Base-by-base conservation (phyloP, 2,113 vertebrate genomes). In the Muscicapa adusta region DNA sequence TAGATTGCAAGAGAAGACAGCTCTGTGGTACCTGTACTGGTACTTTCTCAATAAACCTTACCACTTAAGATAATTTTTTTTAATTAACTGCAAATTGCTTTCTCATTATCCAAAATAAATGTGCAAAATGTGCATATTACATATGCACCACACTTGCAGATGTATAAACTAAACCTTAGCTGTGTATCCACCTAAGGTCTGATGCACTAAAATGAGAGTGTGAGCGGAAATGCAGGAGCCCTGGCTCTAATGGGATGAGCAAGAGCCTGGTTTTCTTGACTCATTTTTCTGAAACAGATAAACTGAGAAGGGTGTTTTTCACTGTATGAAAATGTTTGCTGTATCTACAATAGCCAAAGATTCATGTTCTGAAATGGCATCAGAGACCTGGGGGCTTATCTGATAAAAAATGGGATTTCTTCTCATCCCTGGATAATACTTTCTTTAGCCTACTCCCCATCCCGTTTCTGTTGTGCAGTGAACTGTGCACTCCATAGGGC, bases 371-470 rank as follows among this genome's bases (percentile, higher is more conserved):
- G 60, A 96, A 94, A 85, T 71, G 67, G 77, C 88, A 85, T 85
- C 63, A 74, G 85, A 94, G 91, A 96, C 63, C 56, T 77, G 67
- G 56, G 40, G 42, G 22, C 51, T 95, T 60, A 12, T 89, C 51
- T 94, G 81, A 85, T 93, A 88, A 94, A 88, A 90, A 89, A 83
- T 63, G 78, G 79, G 60, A 86, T 92, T 94, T 96, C 81, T 82
- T 88, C 50, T 94, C 20, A 74, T 80, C 75, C 67, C 83, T 80
- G 47, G 88, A 33, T 89, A 93, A 79, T 84, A 63, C 45, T 91
- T 94, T 29, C 33, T 88, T 91, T 80, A 80, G 79, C 60, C 10
- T 58, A 8, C 36, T 86, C 53, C 29, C 62, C 14, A 6, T 29
- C 25, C 24, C 22, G 23, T 77, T 58, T 60, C 51, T 73, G 33